These are phyloP conservation scores for Centroberyx gerrardi DNA, from an alignment of 2,797 vertebrate genomes.

Conservation along the genomic window DNA sequence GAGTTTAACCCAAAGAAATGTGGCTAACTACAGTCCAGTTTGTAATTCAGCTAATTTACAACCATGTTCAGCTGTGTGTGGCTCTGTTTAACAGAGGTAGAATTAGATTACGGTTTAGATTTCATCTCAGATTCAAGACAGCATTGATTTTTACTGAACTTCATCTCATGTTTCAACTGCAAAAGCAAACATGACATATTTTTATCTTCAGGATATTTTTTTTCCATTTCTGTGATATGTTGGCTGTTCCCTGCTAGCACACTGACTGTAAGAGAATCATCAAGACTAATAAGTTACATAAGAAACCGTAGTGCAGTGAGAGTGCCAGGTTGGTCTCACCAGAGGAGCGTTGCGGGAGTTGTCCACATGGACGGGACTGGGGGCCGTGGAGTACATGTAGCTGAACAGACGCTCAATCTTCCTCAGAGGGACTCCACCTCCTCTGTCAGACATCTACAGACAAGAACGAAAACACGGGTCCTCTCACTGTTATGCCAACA, in stretches of 20 bases:
- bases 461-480: not conserved
- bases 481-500: slow-evolving; percentile 26
- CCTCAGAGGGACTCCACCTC: slow-evolving; percentile 95
- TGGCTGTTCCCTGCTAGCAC: not conserved
- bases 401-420: slow-evolving; percentile 96
- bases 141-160: not conserved
- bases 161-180: not conserved
- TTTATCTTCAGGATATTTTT: not conserved
- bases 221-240: not conserved
- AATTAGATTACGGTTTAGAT: slow-evolving; percentile 9
- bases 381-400: slow-evolving; percentile 98
- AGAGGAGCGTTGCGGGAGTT: slow-evolving; percentile 92
- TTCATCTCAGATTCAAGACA: slow-evolving; percentile 4
- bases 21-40: slow-evolving; percentile 30
- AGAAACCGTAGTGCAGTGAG: not conserved
- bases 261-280: not conserved
- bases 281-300: too few relatives aligned
- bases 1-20: slow-evolving; percentile 36
- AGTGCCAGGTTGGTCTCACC: slow-evolving; percentile 82
- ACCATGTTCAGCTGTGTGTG: slow-evolving; percentile 21
- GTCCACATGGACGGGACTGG: slow-evolving; percentile 89
- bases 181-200: not conserved
- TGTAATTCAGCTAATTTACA: slow-evolving; percentile 58
- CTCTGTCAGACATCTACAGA: slow-evolving; percentile 94
- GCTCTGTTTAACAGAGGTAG: not conserved